phyloP scores from a whole-genome alignment of 2,113 vertebrate genomes.

The Anolis sagrei region DNA sequence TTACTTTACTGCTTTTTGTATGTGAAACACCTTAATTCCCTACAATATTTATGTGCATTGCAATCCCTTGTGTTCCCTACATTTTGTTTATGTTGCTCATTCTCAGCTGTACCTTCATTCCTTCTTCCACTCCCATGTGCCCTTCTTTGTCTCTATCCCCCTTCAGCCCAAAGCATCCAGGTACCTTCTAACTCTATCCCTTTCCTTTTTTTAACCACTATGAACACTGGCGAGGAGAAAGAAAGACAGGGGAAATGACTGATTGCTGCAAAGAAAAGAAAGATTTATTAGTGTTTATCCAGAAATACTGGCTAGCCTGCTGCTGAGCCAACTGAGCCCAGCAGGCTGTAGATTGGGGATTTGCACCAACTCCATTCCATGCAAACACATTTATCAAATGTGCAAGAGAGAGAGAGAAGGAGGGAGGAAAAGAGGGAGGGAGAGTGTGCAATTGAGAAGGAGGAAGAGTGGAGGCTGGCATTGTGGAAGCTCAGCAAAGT shows the following conservation, averaged over 20 bases:
- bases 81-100: neutral
- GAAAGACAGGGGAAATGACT: conserved; percentile 53
- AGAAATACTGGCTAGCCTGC: conserved; percentile 74
- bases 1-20: neutral
- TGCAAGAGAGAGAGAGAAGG: conserved; percentile 6
- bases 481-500: neutral
- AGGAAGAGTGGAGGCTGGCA: neutral
- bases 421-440: neutral
- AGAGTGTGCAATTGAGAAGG: neutral
- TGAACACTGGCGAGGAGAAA: accelerated
- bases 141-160: neutral
- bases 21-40: neutral
- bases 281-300: conserved; percentile 81
- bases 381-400: conserved; percentile 70
- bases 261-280: conserved; percentile 58
- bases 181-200: conserved; percentile 11
- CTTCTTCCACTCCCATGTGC: accelerated
- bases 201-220: conserved; percentile 11
- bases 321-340: conserved; percentile 77
- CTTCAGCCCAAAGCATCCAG: neutral
- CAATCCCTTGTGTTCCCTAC: neutral
- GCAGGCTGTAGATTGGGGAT: conserved; percentile 78
- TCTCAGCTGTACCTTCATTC: neutral
- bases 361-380: conserved; percentile 61
- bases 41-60: neutral